phyloP scores from a whole-genome alignment of 2,113 vertebrate genomes.

The Hemibagrus wyckioides region DNA sequence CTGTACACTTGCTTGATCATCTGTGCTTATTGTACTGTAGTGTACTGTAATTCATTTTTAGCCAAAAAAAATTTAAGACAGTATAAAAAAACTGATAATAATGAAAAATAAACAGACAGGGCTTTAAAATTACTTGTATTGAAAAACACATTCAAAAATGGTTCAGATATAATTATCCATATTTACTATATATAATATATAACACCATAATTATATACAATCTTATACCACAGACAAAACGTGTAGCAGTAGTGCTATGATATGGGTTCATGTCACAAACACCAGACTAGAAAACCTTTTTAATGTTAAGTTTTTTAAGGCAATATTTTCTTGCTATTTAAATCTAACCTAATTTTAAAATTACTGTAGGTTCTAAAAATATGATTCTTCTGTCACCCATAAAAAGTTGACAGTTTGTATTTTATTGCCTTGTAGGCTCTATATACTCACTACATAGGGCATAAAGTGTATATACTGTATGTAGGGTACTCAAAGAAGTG shows the following conservation, averaged over 20 bases:
- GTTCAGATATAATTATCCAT: no score
- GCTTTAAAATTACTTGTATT: background rate
- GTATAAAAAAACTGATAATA: conserved; percentile 33
- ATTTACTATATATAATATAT: background rate
- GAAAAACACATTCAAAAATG: background rate
- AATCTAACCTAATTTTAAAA: background rate
- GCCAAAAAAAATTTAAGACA: background rate
- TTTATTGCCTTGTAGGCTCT: no score
- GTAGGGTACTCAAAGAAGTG: no score
- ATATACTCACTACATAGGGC: background rate
- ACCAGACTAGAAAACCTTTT: background rate
- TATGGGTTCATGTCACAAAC: background rate
- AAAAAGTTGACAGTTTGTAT: background rate
- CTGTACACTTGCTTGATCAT: background rate
- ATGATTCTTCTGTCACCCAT: background rate
- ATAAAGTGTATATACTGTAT: no score
- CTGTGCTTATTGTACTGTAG: background rate
- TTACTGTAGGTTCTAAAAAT: background rate
- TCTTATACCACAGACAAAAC: background rate
- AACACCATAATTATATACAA: background rate
- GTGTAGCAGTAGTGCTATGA: background rate
- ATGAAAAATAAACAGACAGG: background rate
- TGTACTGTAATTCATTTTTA: background rate
- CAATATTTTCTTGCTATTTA: background rate
- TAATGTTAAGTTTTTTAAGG: background rate